Conservation (phyloP, 2,888 invertebrate genomes). For the Cheilosia scutellata region DNA sequence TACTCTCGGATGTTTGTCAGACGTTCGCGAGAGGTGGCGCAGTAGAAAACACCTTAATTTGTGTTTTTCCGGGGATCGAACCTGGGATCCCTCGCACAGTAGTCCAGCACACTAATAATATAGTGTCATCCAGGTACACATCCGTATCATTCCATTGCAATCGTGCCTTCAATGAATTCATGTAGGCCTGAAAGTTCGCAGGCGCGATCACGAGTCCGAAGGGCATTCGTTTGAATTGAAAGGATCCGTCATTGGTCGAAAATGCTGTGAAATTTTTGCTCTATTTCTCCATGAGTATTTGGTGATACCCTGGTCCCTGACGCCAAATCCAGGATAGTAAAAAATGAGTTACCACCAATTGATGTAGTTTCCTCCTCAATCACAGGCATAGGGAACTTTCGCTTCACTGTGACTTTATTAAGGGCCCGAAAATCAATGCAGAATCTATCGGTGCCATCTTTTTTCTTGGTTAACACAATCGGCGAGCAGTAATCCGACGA, state of each 20-base stretch:
- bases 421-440: background rate
- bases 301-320: slow-evolving; percentile 44
- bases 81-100: no score
- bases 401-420: background rate
- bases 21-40: no score
- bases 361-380: slow-evolving; percentile 13
- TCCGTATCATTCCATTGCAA: background rate
- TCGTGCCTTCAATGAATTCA: background rate
- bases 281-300: slow-evolving; percentile 30
- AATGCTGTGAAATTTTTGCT: slow-evolving; percentile 2
- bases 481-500: background rate
- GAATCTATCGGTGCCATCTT: background rate
- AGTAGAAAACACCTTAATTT: no score
- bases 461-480: background rate
- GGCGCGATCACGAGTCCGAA: background rate
- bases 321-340: slow-evolving; percentile 31
- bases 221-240: background rate
- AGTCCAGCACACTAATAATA: no score
- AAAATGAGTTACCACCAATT: slow-evolving; percentile 20
- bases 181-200: slow-evolving; percentile 8
- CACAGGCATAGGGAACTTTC: slow-evolving; percentile 39
- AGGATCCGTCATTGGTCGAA: background rate
- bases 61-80: no score
- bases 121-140: background rate
- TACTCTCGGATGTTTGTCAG: no score